Evolutionary conservation across 2,888 invertebrate genomes (phyloP), one percentile per base, ranked within the genome.

Genomic region (Physocephala rufipes): DNA sequence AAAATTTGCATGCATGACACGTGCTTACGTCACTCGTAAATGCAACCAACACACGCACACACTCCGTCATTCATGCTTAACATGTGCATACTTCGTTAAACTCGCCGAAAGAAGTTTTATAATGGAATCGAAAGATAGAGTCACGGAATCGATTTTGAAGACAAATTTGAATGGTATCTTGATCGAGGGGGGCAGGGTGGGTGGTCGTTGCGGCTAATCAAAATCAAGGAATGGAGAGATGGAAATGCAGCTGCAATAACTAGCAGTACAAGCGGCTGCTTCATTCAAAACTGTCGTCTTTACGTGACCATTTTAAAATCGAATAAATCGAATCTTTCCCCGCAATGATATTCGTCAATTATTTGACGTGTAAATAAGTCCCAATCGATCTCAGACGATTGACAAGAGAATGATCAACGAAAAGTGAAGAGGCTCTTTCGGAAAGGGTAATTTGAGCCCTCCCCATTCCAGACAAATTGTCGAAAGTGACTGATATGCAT

Each of bases 1-100:
- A n/a, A n/a, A 43, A 26, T 76, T 72, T 68, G 68, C 73, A 77
- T 76, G 73, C 76, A 68, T 49, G 69, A 73, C 78, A 78, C 77
- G 78, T 73, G 75, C 76, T 67, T 72, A 45, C 73, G 74, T 74
- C 24, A 15, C 73, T n/a, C 73, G 72, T 68, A 71, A 53, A 51
- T 61, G 68, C 21, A 4, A 19, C 47, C 28, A 15, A 62, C 30
- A 24, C 21, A 73, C 74, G 16, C 36, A 66, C 4, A 36, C 36
- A 26, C 7, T 16, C 24, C 45, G 47, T n/a, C 45, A 24, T 28
- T n/a, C 36, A 47, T 21, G 16, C 1, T 21, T 19, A 45, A 43
- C 53, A 63, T 15, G 24, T 12, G 15, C 19, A 15, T 19, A 62
- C 5, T 5, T 19, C n/a, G 43, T 49, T n/a, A 19, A 36, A 19